These are phyloP conservation scores for Harpegnathos saltator DNA, from an alignment of 1,140 invertebrate genomes.

Conservation along the genomic window DNA sequence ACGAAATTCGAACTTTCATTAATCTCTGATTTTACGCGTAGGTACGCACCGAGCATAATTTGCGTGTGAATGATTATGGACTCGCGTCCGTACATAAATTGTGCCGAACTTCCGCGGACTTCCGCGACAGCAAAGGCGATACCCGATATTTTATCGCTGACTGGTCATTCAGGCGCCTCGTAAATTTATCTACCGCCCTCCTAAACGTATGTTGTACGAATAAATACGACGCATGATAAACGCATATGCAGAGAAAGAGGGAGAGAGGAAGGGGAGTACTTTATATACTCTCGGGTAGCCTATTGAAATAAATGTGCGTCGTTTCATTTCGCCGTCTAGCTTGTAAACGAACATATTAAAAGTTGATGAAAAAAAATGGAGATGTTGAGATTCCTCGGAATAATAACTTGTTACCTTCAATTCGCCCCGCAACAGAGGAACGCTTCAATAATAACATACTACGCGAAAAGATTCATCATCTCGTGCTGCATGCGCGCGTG, in stretches of 20 bases:
- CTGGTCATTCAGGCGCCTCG: slow-evolving; percentile 40
- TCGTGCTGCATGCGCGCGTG: neutral
- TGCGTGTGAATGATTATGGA: slow-evolving; percentile 14
- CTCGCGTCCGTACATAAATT: slow-evolving; percentile 13
- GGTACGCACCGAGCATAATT: neutral
- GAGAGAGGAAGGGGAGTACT: neutral
- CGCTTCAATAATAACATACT: neutral
- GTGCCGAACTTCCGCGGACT: neutral
- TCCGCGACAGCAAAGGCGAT: slow-evolving; percentile 17
- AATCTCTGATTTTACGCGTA: neutral
- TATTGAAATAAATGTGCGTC: slow-evolving; percentile 17
- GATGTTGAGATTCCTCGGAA: neutral
- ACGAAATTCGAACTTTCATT: neutral
- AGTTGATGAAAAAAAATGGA: neutral
- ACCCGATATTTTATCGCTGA: slow-evolving; percentile 45
- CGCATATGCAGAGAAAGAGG: no score
- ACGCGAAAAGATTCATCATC: neutral
- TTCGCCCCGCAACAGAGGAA: neutral
- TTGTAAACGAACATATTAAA: slow-evolving; percentile 2
- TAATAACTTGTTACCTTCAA: neutral
- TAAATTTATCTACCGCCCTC: slow-evolving; percentile 63
- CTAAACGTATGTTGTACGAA: slow-evolving; percentile 23
- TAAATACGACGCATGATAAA: neutral
- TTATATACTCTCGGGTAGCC: neutral
- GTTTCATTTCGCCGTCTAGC: no score